Evolutionary conservation across 2,113 vertebrate species (phyloP), one percentile per base, ranked within the genome.

Genomic region (Guaruba guarouba): DNA sequence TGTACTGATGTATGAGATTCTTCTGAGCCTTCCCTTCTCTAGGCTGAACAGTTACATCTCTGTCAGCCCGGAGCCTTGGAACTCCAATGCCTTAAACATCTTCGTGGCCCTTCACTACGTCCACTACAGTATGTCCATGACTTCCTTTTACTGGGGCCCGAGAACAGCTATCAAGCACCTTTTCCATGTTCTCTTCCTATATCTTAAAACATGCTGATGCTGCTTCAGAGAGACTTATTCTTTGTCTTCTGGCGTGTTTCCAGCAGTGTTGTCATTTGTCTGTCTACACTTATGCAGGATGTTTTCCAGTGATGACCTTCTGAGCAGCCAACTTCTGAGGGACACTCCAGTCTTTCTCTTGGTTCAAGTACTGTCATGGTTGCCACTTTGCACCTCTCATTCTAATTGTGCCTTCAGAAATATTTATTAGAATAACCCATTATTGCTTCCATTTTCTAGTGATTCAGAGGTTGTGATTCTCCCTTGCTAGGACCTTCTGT

Each of bases 1-100:
- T 39, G 18, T 54, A 24, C 1, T 0, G 3, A 2, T 23, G 9
- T 27, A 4, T n/a, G 70, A 59, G 51, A 41, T 49, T 24, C 15
- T 24, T 9, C 17, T 18, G 33, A 83, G 54, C 54, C 83, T 74
- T 59, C n/a, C 35, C 44, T 59, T 54, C 55, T 76, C 44, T 55
- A 48, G 18, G 14, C n/a, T 66, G 52, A 73, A 23, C 18, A 33
- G 43, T 29, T 67, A 35, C 11, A 8, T 46, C n/a, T 43, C 13
- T 23, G 37, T 59, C 55, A 55, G 67, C 54, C 55, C 57, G n/a
- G 43, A 83, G 37, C n/a, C 55, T 92, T 35, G 24, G 41, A 46
- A 13, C 51, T 81, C 57, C 22, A 41, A 7, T n/a, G 35, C 46
- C 35, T 54, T 49, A 35, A 75, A 66, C 18, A 46, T 25, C 69